Conservation (phyloP, 2,113 vertebrate species). For the Athene cunicularia region DNA sequence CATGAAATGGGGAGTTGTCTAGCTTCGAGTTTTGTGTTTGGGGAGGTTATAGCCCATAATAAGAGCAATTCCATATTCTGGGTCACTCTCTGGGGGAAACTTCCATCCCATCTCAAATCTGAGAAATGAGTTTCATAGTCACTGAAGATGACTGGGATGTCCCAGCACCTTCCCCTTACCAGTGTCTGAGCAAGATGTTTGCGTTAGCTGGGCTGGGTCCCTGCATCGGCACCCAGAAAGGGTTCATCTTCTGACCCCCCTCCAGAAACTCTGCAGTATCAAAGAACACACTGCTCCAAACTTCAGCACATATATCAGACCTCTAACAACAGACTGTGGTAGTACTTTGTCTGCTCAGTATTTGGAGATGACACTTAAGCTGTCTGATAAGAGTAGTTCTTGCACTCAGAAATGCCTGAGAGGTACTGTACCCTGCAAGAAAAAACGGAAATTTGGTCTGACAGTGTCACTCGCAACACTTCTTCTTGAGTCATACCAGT, state of each 20-base stretch:
- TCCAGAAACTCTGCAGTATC: background rate
- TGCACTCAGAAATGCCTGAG: background rate
- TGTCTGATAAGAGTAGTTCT: background rate
- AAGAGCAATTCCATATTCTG: background rate
- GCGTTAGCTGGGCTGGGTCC: background rate
- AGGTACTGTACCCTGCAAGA: background rate
- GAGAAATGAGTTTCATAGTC: background rate
- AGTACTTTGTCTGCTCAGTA: accelerated
- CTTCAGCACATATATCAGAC: accelerated
- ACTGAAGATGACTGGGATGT: background rate
- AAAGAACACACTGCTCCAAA: background rate
- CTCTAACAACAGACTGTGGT: accelerated
- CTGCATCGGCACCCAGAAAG: background rate
- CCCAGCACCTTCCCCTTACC: accelerated
- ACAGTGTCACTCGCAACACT: background rate
- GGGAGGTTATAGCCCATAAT: background rate
- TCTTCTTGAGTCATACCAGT: background rate
- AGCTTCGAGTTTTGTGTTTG: background rate
- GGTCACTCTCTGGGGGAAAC: background rate
- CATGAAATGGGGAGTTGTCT: background rate
- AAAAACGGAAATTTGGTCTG: background rate
- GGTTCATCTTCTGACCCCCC: background rate
- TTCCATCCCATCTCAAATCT: background rate
- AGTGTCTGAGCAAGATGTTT: accelerated
- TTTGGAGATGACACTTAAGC: background rate